Evolutionary conservation across 2,113 vertebrate species (phyloP), one percentile per base, ranked within the genome.

Genomic region (Bos javanicus): DNA sequence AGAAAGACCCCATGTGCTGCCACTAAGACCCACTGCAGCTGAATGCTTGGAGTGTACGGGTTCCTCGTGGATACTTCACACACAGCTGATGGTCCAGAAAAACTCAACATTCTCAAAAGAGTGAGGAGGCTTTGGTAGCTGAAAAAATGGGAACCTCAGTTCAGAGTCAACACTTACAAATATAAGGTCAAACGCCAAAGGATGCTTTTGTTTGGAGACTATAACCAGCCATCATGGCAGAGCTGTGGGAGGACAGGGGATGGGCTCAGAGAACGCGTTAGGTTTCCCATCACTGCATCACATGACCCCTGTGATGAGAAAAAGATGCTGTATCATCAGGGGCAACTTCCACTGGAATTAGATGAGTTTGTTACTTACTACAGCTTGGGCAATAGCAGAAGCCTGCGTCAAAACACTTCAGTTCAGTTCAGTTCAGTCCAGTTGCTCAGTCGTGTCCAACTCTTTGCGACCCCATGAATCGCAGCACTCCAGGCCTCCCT

Each of bases 101-200:
- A 91, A 52, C 54, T 21, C 48, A 60, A 36, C 28, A 81, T 23
- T 33, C 76, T 48, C 52, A 46, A 81, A 90, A 48, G 21, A 83
- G 36, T 12, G 6, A 96, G 64, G 33, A 10, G 87, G 50, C 43
- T 74, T 80, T 64, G 30, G 85, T 16, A 57, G 71, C 80, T 87
- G 33, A 25, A 76, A 30, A 78, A 87, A 54, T 59, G 13, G 28
- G 21, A 92, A 59, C 71, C n/a, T n/a, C 80, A 19, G 11, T 39
- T 74, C 88, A 62, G 74, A 46, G 83, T 54, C 57, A 33, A 48
- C 48, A 36, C 67, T 74, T 74, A 56, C 78, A 87, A 80, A 87
- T 7, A 10, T n/a, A 93, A 94, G 52, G 64, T 95, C 90, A 90
- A 54, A 74, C 33, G n/a, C 36, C 78, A 93, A 93, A 96, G 83